These are phyloP conservation scores for Pyrrhia umbra DNA, from an alignment of 2,888 invertebrate species.

Conservation along the genomic window DNA sequence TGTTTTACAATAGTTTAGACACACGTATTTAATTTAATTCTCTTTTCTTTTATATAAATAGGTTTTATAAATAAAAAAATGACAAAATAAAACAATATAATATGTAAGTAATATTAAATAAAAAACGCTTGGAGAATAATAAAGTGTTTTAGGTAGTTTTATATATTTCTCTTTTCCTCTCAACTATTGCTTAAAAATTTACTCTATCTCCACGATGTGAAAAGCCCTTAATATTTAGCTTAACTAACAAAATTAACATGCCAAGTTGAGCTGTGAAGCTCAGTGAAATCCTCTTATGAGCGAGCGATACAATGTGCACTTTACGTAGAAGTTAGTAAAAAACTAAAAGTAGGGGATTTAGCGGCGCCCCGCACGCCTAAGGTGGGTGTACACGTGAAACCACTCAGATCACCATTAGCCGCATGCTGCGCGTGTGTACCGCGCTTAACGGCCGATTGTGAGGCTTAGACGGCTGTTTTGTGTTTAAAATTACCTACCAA, in stretches of 20 bases:
- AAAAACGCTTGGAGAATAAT: no score
- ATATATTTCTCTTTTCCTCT: no score
- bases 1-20: background rate
- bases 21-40: constrained; percentile 27
- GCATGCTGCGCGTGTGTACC: constrained; percentile 63
- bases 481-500: constrained; percentile 22
- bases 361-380: constrained; percentile 73
- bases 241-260: constrained; percentile 49
- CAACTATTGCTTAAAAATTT: background rate
- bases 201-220: background rate
- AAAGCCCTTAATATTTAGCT: constrained; percentile 10
- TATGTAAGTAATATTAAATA: no score
- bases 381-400: constrained; percentile 84
- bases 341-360: constrained; percentile 81
- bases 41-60: no score
- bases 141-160: no score
- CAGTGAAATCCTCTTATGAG: constrained; percentile 73
- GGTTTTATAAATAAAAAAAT: no score
- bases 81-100: no score
- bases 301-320: constrained; percentile 80
- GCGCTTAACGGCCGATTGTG: constrained; percentile 55
- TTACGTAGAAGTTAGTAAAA: constrained; percentile 76
- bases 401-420: constrained; percentile 83
- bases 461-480: constrained; percentile 40
- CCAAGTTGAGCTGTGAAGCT: constrained; percentile 44